Percentiles rank a stretch among this genome's conserved stretches.
Evolutionary conservation across 2,113 vertebrate species (phyloP).

Genomic region (Coreoperca whiteheadi): DNA sequence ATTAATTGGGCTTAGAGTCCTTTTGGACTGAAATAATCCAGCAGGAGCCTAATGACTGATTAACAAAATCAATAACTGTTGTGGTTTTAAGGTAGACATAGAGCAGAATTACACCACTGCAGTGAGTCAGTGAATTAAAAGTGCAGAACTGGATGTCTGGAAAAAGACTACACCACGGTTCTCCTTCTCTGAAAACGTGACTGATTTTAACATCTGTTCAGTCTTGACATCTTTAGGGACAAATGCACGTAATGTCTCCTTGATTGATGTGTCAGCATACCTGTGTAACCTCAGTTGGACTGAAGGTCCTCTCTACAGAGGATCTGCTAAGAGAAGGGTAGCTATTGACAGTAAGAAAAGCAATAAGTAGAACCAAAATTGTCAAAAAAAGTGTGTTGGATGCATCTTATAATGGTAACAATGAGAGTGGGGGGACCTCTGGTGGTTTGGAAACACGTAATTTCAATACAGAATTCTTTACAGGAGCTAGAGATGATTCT

Average conservation of each 20-base stretch:
- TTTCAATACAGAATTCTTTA: not conserved
- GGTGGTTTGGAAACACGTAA: constrained; percentile 26
- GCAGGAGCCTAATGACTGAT: constrained; percentile 16
- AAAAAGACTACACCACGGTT: constrained; percentile 4
- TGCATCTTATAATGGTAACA: not conserved
- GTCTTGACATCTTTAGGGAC: constrained; percentile 54
- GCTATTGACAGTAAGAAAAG: constrained; percentile 8
- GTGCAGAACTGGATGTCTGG: not conserved
- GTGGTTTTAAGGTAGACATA: not conserved
- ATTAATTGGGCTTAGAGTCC: constrained; percentile 4
- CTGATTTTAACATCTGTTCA: constrained; percentile 43
- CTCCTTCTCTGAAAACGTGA: constrained; percentile 17
- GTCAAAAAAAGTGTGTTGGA: constrained; percentile 19
- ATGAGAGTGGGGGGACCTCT: constrained; percentile 30
- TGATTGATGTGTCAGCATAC: constrained; percentile 54
- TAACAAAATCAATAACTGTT: constrained; percentile 27
- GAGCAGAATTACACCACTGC: not conserved
- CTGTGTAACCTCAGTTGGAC: constrained; percentile 15
- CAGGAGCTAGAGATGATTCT: not conserved
- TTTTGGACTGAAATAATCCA: constrained; percentile 3
- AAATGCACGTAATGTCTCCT: constrained; percentile 27
- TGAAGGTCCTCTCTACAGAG: constrained; percentile 43
- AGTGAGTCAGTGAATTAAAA: not conserved
- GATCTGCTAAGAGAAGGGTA: not conserved
- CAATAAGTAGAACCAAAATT: not conserved